Percentiles rank a stretch among this genome's conserved stretches.
These are phyloP conservation scores for Drosophila murphyi DNA, from an alignment of 1,140 invertebrate species.

Conservation along the genomic window DNA sequence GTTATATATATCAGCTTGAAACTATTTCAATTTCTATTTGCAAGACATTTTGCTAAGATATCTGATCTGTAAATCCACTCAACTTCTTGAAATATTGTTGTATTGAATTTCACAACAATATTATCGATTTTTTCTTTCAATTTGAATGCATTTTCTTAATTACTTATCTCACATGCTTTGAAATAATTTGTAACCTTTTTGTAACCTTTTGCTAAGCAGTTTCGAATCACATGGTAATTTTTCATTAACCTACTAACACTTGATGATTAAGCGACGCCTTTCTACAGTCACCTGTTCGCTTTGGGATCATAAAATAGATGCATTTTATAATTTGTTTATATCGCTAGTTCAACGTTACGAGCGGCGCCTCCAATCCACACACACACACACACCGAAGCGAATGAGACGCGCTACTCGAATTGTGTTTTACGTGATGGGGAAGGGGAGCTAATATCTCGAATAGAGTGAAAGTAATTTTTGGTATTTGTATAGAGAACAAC, in stretches of 20 bases:
- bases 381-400: constrained; percentile 6
- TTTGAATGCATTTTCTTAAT: constrained; percentile 16
- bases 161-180: constrained; percentile 12
- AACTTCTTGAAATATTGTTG: background rate
- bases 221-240: constrained; percentile 15
- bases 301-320: constrained; percentile 51
- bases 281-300: constrained; percentile 48
- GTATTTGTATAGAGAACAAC: constrained; percentile 61
- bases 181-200: constrained; percentile 16
- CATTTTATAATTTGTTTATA: constrained; percentile 77
- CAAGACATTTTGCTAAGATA: background rate
- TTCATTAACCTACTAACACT: constrained; percentile 15
- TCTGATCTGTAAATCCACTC: background rate
- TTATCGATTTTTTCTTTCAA: background rate
- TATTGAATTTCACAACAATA: background rate
- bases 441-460: background rate
- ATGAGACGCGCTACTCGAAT: constrained; percentile 60
- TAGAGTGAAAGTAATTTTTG: constrained; percentile 75
- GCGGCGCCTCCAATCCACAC: constrained; percentile 28
- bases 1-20: no score
- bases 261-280: constrained; percentile 47
- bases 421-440: constrained; percentile 13
- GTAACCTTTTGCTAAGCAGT: constrained; percentile 19
- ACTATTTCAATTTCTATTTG: background rate
- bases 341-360: constrained; percentile 61